Evolutionary conservation across 2,113 vertebrate species (phyloP), one percentile per base, ranked within the genome.

Genomic region (Eupsittula cactorum): DNA sequence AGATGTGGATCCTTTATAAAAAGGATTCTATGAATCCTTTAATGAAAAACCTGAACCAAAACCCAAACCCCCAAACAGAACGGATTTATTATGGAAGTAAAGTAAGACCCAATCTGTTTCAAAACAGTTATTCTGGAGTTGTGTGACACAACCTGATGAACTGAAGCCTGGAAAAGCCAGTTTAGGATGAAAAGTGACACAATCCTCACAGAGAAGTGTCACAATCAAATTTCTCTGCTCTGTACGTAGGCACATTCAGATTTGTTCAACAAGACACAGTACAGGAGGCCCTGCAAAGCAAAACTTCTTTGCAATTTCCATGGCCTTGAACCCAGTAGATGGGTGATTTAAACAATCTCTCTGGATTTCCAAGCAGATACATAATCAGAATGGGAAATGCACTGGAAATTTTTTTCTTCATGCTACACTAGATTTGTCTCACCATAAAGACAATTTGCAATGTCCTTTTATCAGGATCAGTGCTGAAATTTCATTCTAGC

Each of bases 371-470:
- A 97, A 95, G 97, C 96, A 97, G 97, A 96, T 97, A 97, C 57
- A 75, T 98, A 98, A 98, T 98, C 98, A 98, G 98, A 97, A 97
- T 96, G 92, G 97, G 98, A 98, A 98, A 98, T 98, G 98, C 98
- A 94, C 74, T 98, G 97, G 98, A 98, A 98, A 96, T 97, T 97
- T 98, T 98, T 98, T 97, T 97, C 97, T 98, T 98, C 98, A 98
- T 98, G 98, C 98, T 98, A 98, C 98, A 97, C 95, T 98, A 98
- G 96, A 97, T 98, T 98, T 98, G 98, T 98, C 98, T 98, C 98
- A 97, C 98, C 95, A 93, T 97, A 95, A 97, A 98, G 97, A 98
- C 97, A 97, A 96, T 97, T 97, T 97, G 95, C 97, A 97, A 98
- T 87, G 93, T 95, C 94, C 85, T 97, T 97, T 96, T 97, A 97